A percentile compares a stretch with the other conserved stretches of the same genome.
Conservation (phyloP, 2,888 invertebrate species). For the Caenorhabditis zanzibari region DNA sequence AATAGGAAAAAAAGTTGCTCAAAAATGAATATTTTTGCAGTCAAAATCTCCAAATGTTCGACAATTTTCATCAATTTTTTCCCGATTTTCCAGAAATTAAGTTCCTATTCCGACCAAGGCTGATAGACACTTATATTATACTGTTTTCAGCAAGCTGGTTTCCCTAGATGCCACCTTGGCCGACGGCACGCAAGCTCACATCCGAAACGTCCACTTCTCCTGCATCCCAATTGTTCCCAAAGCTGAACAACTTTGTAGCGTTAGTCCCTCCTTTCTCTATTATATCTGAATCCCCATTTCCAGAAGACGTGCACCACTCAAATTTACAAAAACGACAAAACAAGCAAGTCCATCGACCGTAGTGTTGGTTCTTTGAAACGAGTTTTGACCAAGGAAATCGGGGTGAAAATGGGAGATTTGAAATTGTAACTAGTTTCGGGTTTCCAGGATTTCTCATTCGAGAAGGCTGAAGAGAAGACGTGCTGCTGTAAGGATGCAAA, state of each 20-base stretch:
- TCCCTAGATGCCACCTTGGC: slow-evolving; percentile 56
- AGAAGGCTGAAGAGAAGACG: slow-evolving; percentile 63
- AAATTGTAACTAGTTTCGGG: neutral
- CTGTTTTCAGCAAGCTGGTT: slow-evolving; percentile 51
- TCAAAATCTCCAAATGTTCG: too few relatives aligned
- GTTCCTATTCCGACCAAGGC: too few relatives aligned
- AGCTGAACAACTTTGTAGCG: slow-evolving; percentile 42
- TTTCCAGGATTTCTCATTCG: slow-evolving; percentile 61
- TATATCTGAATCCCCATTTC: neutral
- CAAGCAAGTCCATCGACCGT: slow-evolving; percentile 58
- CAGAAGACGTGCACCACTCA: slow-evolving; percentile 53
- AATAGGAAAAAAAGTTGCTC: too few relatives aligned
- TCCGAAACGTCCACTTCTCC: slow-evolving; percentile 61
- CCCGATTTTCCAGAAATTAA: too few relatives aligned
- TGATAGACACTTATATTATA: too few relatives aligned
- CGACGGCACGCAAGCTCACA: slow-evolving; percentile 45
- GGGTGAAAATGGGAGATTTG: slow-evolving; percentile 37
- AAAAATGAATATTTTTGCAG: too few relatives aligned
- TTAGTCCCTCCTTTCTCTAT: too few relatives aligned
- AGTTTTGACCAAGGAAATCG: slow-evolving; percentile 53
- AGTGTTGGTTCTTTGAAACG: slow-evolving; percentile 60
- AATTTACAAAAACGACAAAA: slow-evolving; percentile 43
- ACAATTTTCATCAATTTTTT: too few relatives aligned
- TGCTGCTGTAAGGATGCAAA: slow-evolving; percentile 65
- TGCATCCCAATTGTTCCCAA: slow-evolving; percentile 53